phyloP scores from a whole-genome alignment of 1,140 invertebrate species.

The Drosophila willistoni region DNA sequence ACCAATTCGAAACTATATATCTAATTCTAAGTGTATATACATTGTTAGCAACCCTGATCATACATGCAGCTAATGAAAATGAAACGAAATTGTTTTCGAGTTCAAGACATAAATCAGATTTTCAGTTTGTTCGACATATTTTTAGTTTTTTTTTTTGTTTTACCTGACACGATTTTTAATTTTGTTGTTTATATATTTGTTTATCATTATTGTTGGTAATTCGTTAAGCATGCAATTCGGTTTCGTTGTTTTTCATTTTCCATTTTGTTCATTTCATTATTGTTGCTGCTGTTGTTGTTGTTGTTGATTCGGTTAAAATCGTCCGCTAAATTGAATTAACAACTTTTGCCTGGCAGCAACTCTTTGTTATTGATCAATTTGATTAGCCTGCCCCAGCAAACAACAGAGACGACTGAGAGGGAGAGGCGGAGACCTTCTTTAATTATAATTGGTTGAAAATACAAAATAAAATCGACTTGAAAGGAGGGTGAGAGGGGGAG shows the following conservation, averaged over 20 bases:
- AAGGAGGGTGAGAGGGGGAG: constrained; percentile 10
- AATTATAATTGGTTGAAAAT: constrained; percentile 57
- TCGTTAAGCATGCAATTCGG: constrained; percentile 51
- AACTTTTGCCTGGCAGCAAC: constrained; percentile 38
- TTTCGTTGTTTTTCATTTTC: constrained; percentile 10
- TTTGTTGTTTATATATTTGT: constrained; percentile 24
- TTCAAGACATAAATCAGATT: constrained; percentile 46
- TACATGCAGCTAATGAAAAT: constrained; percentile 18
- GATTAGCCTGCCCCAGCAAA: constrained; percentile 45
- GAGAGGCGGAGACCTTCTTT: constrained; percentile 33
- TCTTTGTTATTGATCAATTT: constrained; percentile 48
- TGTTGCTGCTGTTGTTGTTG: constrained; percentile 16
- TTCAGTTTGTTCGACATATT: constrained; percentile 45
- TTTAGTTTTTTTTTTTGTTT: constrained; percentile 12
- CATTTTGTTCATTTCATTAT: neutral
- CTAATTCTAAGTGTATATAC: too few species aligned
- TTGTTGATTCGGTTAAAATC: constrained; percentile 26
- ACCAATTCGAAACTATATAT: too few species aligned
- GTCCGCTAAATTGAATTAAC: constrained; percentile 62
- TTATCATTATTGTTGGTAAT: constrained; percentile 45
- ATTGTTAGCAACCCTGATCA: constrained; percentile 2
- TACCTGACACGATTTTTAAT: constrained; percentile 27
- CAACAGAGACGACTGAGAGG: constrained; percentile 39
- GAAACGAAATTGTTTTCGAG: constrained; percentile 35
- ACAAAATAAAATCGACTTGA: constrained; percentile 19